A percentile compares a stretch with the other conserved stretches of the same genome.
Conservation (phyloP, 1,140 invertebrate species). For the Drosophila sproati region DNA sequence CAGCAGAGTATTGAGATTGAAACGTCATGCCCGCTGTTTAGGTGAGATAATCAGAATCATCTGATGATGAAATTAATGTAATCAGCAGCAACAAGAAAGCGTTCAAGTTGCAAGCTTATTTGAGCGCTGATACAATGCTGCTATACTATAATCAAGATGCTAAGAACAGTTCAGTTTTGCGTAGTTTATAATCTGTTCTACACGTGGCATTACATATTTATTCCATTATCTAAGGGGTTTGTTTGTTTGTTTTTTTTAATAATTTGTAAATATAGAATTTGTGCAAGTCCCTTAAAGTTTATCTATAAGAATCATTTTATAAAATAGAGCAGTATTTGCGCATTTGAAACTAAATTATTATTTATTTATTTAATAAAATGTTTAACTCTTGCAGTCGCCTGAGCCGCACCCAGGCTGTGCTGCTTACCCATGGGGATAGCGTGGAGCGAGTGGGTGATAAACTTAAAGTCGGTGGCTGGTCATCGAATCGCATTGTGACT, state of each 20-base stretch:
- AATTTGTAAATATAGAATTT: too few relatives aligned
- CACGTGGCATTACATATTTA: slow-evolving; percentile 73
- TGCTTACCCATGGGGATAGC: slow-evolving; percentile 98
- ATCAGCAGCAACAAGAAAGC: slow-evolving; percentile 75
- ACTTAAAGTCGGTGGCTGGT: slow-evolving; percentile 93
- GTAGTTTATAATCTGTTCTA: slow-evolving; percentile 77
- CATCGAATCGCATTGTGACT: slow-evolving; percentile 92
- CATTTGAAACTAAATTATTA: neutral
- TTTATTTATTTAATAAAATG: neutral
- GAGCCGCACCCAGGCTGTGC: slow-evolving; percentile 93
- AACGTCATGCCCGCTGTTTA: slow-evolving; percentile 95
- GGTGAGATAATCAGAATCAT: slow-evolving; percentile 88
- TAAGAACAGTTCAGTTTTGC: slow-evolving; percentile 76
- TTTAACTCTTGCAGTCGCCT: slow-evolving; percentile 88
- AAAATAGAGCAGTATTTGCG: too few relatives aligned
- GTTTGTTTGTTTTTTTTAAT: too few relatives aligned
- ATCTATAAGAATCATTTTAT: too few relatives aligned
- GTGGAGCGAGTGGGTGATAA: slow-evolving; percentile 95
- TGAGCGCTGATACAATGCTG: slow-evolving; percentile 83
- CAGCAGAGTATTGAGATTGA: slow-evolving; percentile 96
- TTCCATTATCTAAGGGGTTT: neutral
- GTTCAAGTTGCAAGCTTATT: slow-evolving; percentile 48
- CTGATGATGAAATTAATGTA: neutral
- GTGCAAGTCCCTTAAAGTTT: too few relatives aligned
- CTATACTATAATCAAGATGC: slow-evolving; percentile 59